Percentiles rank a stretch among this genome's conserved stretches.
Conservation (phyloP, 2,797 vertebrate species). For the Cyclura pinguis region DNA sequence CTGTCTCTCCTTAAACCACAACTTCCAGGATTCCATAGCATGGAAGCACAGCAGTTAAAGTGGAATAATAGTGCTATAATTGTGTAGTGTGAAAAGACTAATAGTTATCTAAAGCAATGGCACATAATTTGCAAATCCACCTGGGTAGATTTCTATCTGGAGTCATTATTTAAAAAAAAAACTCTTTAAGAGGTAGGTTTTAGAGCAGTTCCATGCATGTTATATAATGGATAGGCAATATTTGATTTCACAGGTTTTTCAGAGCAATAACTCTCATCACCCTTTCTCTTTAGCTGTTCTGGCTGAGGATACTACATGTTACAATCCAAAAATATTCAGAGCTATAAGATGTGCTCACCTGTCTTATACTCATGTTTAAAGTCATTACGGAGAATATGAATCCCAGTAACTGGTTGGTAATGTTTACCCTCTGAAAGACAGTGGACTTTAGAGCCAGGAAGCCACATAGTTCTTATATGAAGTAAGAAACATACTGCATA, state of each 20-base stretch:
- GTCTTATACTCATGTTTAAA: too few species aligned
- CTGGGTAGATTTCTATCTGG: not conserved
- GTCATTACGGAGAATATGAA: too few species aligned
- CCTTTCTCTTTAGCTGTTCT: not conserved
- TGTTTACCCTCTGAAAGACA: not conserved
- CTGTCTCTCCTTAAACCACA: too few species aligned
- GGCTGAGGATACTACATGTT: not conserved
- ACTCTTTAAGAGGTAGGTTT: too few species aligned
- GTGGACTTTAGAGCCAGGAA: not conserved
- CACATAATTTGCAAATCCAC: not conserved
- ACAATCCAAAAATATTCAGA: too few species aligned
- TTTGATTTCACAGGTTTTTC: not conserved
- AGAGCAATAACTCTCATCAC: not conserved
- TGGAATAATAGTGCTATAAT: too few species aligned
- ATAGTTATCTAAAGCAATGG: not conserved
- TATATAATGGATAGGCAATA: not conserved
- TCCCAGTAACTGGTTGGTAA: too few species aligned
- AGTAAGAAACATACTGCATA: constrained; percentile 65
- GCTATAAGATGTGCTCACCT: too few species aligned
- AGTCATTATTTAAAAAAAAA: not conserved
- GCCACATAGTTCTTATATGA: constrained; percentile 51
- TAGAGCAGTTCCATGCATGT: not conserved
- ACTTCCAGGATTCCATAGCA: too few species aligned
- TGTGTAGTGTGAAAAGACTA: too few species aligned
- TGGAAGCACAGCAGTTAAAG: too few species aligned